Percentiles rank a stretch among this genome's conserved stretches.
Conservation (phyloP, 2,888 invertebrate species). For the Phyllotreta cruciferae region DNA sequence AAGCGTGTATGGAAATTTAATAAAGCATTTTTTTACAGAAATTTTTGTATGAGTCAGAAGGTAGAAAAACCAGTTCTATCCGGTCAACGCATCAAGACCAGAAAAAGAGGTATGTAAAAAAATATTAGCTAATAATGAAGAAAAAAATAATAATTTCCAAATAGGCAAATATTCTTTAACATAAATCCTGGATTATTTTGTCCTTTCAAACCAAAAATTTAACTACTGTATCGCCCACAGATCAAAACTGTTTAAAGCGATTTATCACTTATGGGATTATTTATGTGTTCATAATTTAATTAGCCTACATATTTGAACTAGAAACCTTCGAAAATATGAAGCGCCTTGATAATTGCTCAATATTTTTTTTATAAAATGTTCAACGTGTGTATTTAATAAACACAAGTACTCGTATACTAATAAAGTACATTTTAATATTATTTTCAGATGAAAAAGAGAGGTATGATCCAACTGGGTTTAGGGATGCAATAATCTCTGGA, state of each 20-base stretch:
- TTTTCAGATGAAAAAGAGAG: constrained; percentile 98
- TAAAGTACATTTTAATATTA: too few species aligned
- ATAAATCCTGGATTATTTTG: too few species aligned
- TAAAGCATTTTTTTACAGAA: constrained; percentile 54
- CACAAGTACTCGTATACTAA: too few species aligned
- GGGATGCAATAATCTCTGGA: constrained; percentile 95
- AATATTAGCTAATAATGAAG: background rate
- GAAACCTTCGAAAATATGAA: too few species aligned
- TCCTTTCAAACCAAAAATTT: too few species aligned
- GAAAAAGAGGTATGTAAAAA: constrained; percentile 89
- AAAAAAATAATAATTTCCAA: background rate
- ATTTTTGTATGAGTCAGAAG: constrained; percentile 99
- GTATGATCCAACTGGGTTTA: constrained; percentile 98
- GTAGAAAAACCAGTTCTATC: constrained; percentile 99
- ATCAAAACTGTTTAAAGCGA: too few species aligned
- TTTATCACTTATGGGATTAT: too few species aligned
- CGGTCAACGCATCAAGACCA: constrained; percentile 99
- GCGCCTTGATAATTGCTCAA: too few species aligned
- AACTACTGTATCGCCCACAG: too few species aligned
- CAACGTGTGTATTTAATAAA: constrained; percentile 21
- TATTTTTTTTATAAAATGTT: background rate
- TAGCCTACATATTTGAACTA: too few species aligned
- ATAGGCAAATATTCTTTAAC: too few species aligned
- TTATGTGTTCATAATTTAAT: too few species aligned
- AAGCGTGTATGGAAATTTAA: background rate